These are phyloP conservation scores for Conger conger DNA, from an alignment of 2,113 vertebrate species.

Conservation along the genomic window DNA sequence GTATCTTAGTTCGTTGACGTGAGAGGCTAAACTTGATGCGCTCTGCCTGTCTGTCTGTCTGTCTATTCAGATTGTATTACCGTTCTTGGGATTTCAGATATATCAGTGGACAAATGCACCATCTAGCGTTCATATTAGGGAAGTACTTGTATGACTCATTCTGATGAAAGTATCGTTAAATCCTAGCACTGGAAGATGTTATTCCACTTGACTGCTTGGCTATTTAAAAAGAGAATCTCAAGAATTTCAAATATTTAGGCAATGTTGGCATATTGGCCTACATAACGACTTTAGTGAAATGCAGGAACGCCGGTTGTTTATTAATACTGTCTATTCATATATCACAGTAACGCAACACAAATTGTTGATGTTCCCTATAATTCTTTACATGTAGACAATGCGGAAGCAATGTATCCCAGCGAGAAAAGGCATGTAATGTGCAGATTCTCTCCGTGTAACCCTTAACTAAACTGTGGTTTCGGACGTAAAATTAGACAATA, in stretches of 20 bases:
- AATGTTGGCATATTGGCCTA: background rate
- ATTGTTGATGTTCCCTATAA: background rate
- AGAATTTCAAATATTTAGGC: background rate
- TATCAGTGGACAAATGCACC: slow-evolving; percentile 64
- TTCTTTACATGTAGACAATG: background rate
- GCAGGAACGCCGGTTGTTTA: background rate
- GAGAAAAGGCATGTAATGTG: too few species aligned
- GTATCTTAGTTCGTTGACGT: too few species aligned
- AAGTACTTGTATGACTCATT: background rate
- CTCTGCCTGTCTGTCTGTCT: slow-evolving; percentile 1
- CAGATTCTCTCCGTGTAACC: too few species aligned
- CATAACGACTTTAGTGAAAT: background rate
- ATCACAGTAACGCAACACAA: background rate
- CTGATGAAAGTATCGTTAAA: background rate
- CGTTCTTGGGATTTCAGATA: slow-evolving; percentile 25
- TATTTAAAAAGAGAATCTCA: background rate
- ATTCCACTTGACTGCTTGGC: background rate
- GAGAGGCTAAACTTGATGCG: background rate
- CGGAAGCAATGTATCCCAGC: background rate
- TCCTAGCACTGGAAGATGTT: background rate
- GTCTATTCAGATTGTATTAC: slow-evolving; percentile 25
- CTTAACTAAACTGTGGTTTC: slow-evolving; percentile 35
- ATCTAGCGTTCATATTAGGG: slow-evolving; percentile 54
- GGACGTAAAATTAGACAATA: slow-evolving; percentile 33
- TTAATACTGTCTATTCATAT: background rate